phyloP scores from a whole-genome alignment of 2,888 invertebrate species.

The Drosophila antonietae region DNA sequence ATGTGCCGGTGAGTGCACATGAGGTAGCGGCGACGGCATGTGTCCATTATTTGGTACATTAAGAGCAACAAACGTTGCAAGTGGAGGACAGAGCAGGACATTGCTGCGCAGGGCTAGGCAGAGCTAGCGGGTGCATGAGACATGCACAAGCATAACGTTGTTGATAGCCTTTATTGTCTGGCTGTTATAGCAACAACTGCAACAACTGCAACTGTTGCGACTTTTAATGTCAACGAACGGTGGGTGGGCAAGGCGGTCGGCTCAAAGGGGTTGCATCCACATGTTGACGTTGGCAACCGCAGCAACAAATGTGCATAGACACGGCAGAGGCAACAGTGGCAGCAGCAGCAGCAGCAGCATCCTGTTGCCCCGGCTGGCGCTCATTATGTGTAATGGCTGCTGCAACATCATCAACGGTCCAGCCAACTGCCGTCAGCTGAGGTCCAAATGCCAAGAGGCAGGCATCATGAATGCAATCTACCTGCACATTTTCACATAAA shows the following conservation, averaged over 20 bases:
- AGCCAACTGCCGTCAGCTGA: slow-evolving; percentile 25
- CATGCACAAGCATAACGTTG: slow-evolving; percentile 40
- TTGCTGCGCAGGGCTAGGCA: background rate
- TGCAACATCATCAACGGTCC: slow-evolving; percentile 33
- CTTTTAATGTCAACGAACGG: slow-evolving; percentile 72
- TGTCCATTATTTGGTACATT: slow-evolving; percentile 66
- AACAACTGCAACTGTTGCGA: slow-evolving; percentile 68
- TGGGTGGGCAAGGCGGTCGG: background rate
- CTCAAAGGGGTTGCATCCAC: slow-evolving; percentile 13
- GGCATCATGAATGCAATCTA: slow-evolving; percentile 66
- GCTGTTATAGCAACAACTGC: slow-evolving; percentile 54
- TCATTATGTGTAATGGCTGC: slow-evolving; percentile 76
- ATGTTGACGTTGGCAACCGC: slow-evolving; percentile 73
- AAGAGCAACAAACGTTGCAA: slow-evolving; percentile 39
- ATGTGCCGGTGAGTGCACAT: slow-evolving; percentile 48
- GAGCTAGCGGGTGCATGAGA: slow-evolving; percentile 12
- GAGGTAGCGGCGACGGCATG: slow-evolving; percentile 48
- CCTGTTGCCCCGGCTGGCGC: slow-evolving; percentile 57
- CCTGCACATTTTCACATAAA: slow-evolving; percentile 65
- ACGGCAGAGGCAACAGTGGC: slow-evolving; percentile 36
- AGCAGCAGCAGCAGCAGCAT: slow-evolving; percentile 27
- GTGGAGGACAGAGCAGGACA: background rate
- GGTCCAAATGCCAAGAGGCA: slow-evolving; percentile 52
- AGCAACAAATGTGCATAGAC: slow-evolving; percentile 73
- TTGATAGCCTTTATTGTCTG: slow-evolving; percentile 74